These are phyloP conservation scores for Bathynomus jamesi DNA, from an alignment of 1,140 invertebrate genomes.

Conservation along the genomic window DNA sequence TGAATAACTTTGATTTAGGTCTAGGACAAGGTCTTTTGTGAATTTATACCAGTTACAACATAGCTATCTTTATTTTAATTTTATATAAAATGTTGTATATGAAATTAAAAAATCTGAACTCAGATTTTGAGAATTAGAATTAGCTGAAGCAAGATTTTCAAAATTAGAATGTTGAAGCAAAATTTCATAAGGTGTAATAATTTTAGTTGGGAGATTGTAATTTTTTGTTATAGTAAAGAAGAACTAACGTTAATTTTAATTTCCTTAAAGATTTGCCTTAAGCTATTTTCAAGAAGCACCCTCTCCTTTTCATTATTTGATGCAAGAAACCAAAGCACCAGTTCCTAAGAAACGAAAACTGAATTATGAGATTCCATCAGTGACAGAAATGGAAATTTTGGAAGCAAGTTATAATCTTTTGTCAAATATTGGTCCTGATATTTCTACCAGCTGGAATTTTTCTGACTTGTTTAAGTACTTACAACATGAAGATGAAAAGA, in stretches of 20 bases:
- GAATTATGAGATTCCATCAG: background rate
- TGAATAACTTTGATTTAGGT: no score
- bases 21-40: no score
- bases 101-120: no score
- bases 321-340: conserved; percentile 1
- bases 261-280: conserved; percentile 17
- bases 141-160: background rate
- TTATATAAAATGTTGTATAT: no score
- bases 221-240: background rate
- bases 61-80: no score
- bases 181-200: background rate
- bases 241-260: background rate
- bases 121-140: background rate
- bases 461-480: conserved; percentile 12
- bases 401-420: conserved; percentile 20
- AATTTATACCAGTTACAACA: no score
- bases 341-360: conserved; percentile 9
- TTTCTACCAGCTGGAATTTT: conserved; percentile 16
- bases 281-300: conserved; percentile 21
- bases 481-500: conserved; percentile 8
- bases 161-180: background rate
- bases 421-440: conserved; percentile 9
- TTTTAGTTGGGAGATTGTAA: background rate
- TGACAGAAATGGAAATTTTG: conserved; percentile 11
- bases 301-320: conserved; percentile 16